Base-by-base conservation (phyloP, 2,888 invertebrate genomes). In the Scaptomyza flava region DNA sequence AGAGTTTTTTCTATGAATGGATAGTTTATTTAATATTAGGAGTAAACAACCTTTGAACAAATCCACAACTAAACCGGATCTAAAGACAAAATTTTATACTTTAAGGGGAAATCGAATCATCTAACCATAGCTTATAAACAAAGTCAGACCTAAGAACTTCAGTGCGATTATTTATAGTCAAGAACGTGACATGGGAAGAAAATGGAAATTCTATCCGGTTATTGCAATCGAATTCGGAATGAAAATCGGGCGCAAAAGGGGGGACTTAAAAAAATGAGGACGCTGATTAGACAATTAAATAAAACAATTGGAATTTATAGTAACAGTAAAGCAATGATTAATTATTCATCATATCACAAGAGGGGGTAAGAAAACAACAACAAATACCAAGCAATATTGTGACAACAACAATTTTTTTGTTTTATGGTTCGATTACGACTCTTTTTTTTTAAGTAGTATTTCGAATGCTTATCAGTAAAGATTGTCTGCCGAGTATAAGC, bases 261-360 rank as follows among this genome's bases (percentile, higher is more conserved):
- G 36, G 50, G 6, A 27, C 38, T 6, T 23, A 23, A n/a, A n/a
- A 17, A 41, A 50, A 31, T 62, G 43, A 50, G 34, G 12, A 47
- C 47, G 47, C 23, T 47, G 61, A 62, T 62, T 48, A 62, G 47
- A 14, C n/a, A 31, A 11, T 50, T 20, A 12, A 12, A 17, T 31
- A 36, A 27, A 62, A 38, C 11, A 50, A 43, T 23, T 23, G 4
- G 0, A 23, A 23, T 23, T 23, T 23, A 23, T 23, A 23, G 2
- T 23, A 23, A 23, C 4, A 23, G 4, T 23, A 23, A 23, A 23
- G 23, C 23, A 23, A 63, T 63, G 31, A 62, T 63, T 62, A 36
- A 63, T 63, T 51, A 62, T 61, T 20, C 30, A 27, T 47, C 61
- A 14, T 62, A 61, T 63, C 50, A 9, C 14, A 12, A 34, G 3